Evolutionary conservation across 2,113 vertebrate species (phyloP), one percentile per base, ranked within the genome.

Genomic region (Plectropomus leopardus): DNA sequence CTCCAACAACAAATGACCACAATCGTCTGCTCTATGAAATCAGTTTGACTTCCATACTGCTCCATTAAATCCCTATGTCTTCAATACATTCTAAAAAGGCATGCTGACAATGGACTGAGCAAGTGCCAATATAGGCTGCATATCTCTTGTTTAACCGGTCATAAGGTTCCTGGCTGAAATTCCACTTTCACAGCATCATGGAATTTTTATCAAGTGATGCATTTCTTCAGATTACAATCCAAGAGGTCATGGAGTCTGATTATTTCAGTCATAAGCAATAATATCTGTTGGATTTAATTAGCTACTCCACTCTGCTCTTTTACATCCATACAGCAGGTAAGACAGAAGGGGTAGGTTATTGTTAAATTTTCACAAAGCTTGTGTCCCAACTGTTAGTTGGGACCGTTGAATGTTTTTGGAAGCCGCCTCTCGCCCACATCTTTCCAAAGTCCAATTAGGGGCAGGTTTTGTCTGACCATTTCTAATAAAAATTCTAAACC

Each of bases 1-100:
- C 11, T 70, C 51, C 53, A 47, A 34, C 64, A 51, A 34, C 45
- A 53, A 53, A 60, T 14, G 36, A n/a, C 21, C 55, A 72, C 70
- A 48, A 26, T 45, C 23, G 24, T 50, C 6, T 40, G n/a, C 57
- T 14, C 16, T 16, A 14, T 50, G 14, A 59, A 59, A 30, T 45
- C 24, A 32, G 48, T 48, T 50, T 34, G 36, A 50, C 57, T 21
- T 61, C 50, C 48, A 45, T 45, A 23, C 30, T 44, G 32, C 47
- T 24, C 47, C 19, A 54, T 71, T 71, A 63, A 63, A 55, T 71
- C 48, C 7, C 47, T 10, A 11, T 45, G 34, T 47, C 63, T 63
- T 10, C 2, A 71, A 10, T 53, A 15, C 57, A 54, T 53, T 58
- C 24, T 50, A n/a, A 48, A 42, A 2, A 7, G 51, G 51, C 32